phyloP scores from a whole-genome alignment of 1,140 invertebrate species.

The Nasonia vitripennis region DNA sequence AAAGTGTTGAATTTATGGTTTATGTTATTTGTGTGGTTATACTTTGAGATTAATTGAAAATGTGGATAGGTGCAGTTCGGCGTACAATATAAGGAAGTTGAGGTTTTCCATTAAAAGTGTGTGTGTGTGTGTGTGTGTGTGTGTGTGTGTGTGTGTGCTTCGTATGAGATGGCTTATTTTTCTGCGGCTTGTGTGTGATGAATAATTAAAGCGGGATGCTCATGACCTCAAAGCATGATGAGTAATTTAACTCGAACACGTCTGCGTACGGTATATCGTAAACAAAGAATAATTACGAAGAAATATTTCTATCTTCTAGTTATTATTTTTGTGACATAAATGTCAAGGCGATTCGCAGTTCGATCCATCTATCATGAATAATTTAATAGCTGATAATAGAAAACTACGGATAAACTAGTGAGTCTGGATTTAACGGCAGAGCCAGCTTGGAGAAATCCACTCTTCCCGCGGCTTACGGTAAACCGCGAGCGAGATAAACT shows the following conservation, averaged over 20 bases:
- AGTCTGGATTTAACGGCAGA: background rate
- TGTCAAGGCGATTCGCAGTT: too few relatives aligned
- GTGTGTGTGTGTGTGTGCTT: too few relatives aligned
- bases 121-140: background rate
- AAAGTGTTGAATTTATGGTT: too few relatives aligned
- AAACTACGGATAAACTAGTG: background rate
- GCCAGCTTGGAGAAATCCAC: background rate
- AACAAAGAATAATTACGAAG: background rate
- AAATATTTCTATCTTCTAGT: too few relatives aligned
- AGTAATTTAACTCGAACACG: background rate
- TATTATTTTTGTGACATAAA: too few relatives aligned
- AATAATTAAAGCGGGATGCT: background rate
- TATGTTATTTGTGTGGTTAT: too few relatives aligned
- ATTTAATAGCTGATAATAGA: background rate
- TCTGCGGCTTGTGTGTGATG: background rate
- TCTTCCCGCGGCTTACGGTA: background rate
- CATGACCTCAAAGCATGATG: slow-evolving; percentile 27
- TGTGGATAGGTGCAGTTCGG: background rate
- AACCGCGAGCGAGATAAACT: background rate
- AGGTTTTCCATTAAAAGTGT: background rate
- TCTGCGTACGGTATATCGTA: background rate
- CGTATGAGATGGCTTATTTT: too few relatives aligned
- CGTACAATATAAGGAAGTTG: background rate
- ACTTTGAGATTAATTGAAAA: too few relatives aligned
- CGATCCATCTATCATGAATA: background rate